Evolutionary conservation across 2,113 vertebrate genomes (phyloP), one percentile per base, ranked within the genome.

Genomic region (Pycnonotus jocosus): DNA sequence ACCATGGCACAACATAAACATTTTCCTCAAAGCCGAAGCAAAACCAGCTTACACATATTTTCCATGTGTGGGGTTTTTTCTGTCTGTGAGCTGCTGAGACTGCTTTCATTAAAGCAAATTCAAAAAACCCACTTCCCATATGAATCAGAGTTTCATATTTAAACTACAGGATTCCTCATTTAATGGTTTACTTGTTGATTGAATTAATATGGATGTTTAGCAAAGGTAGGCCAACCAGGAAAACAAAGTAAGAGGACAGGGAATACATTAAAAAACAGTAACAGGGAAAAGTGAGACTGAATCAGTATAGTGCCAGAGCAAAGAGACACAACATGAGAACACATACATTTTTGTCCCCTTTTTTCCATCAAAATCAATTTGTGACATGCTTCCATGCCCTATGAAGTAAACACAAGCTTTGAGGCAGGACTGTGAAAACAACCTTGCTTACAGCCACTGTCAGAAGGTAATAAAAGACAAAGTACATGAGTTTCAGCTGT

Each of bases 101-200:
- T 94, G 92, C 93, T 97, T 97, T 96, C 88, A 97, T 95, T 96
- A 89, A 97, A 96, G 95, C 81, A 94, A 96, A 94, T 80, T 78
- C 21, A 66, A 90, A 91, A 58, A 72, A 27, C 3, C 38, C 61
- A 90, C 92, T 97, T 97, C 97, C 95, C 58, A 69, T 88, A 92
- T 95, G 90, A 97, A 95, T 93, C 57, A 84, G 20, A 90, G 64
- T 86, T 96, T 97, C 89, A 66, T 69, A 92, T 69, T 95, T 95
- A 88, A 94, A 91, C 8, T 62, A 42, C 60, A 81, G 71, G 65
- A 89, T 60, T 95, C 68, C 68, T 86, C 14, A 57, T 87, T 96
- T 92, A 92, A 92, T 84, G 37, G 37, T 64, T 89, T 91, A 17
- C 53, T 94, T 72, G 48, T 73, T 86, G 80, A 95, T 10, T 81